phyloP scores from a whole-genome alignment of 2,888 invertebrate species.

The Cantharis flavilabris region DNA sequence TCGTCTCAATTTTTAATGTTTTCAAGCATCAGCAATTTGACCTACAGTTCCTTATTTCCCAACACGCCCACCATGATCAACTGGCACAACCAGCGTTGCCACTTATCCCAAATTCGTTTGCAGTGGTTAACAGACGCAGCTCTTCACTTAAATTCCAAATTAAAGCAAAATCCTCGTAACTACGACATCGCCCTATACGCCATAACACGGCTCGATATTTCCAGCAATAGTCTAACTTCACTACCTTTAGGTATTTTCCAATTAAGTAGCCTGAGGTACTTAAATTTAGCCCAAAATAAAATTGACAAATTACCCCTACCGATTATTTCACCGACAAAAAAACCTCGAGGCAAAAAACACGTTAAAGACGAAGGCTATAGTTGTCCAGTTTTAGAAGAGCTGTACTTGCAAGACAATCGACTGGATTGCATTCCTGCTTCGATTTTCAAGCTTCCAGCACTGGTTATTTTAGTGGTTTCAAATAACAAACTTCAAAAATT shows the following conservation, averaged over 20 bases:
- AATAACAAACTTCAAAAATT: conserved; percentile 88
- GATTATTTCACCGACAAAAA: conserved; percentile 46
- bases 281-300: conserved; percentile 90
- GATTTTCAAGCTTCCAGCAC: conserved; percentile 78
- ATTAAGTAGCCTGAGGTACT: conserved; percentile 74
- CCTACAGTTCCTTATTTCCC: conserved; percentile 81
- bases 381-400: conserved; percentile 84
- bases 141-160: conserved; percentile 80
- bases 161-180: conserved; percentile 71
- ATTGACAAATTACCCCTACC: conserved; percentile 72
- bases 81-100: conserved; percentile 85
- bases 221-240: conserved; percentile 80
- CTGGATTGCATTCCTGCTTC: conserved; percentile 80
- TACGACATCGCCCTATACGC: conserved; percentile 80
- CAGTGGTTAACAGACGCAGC: conserved; percentile 87
- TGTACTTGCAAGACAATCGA: conserved; percentile 91
- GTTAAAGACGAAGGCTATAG: conserved; percentile 58
- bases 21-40: conserved; percentile 63
- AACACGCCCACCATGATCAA: conserved; percentile 85
- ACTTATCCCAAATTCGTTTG: conserved; percentile 71
- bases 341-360: conserved; percentile 42
- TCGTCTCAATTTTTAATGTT: conserved; percentile 60
- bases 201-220: conserved; percentile 91
- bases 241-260: conserved; percentile 85
- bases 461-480: conserved; percentile 86